These are phyloP conservation scores for Pantherophis alleghaniensis DNA, from an alignment of 2,797 vertebrate species.

Conservation along the genomic window DNA sequence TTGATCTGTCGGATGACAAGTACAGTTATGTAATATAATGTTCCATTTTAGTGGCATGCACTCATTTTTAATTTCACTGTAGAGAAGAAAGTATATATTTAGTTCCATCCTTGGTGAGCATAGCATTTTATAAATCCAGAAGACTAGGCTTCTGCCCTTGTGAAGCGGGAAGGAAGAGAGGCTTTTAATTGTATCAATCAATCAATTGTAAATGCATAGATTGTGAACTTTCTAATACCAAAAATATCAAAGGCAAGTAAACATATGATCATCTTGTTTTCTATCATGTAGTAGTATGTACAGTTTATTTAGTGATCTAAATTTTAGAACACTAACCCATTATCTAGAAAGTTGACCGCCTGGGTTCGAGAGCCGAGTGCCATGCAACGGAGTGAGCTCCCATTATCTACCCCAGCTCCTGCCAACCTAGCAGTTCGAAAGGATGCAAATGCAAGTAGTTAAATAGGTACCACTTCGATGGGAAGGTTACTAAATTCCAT, in stretches of 20 bases:
- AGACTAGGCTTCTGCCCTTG: neutral
- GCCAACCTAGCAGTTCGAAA: neutral
- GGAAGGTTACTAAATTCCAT: neutral
- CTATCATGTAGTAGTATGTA: neutral
- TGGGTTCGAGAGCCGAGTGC: neutral
- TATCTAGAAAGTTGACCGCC: neutral
- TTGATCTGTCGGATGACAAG: neutral
- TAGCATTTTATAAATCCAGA: neutral
- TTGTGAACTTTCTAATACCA: neutral
- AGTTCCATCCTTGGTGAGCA: neutral
- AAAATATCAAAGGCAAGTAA: neutral
- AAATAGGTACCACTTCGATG: neutral
- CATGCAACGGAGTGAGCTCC: accelerated
- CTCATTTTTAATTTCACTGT: neutral
- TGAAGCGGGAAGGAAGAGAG: neutral
- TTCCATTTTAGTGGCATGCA: neutral
- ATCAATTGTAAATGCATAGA: neutral
- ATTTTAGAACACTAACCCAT: neutral
- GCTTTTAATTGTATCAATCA: neutral
- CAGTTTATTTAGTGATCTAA: neutral
- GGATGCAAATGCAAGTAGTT: neutral
- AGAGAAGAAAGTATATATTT: neutral
- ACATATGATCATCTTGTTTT: neutral
- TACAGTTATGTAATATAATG: neutral
- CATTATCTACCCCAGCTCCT: neutral